Evolutionary conservation across 2,888 invertebrate species (phyloP).

Genomic region (Spilarctia lutea): DNA sequence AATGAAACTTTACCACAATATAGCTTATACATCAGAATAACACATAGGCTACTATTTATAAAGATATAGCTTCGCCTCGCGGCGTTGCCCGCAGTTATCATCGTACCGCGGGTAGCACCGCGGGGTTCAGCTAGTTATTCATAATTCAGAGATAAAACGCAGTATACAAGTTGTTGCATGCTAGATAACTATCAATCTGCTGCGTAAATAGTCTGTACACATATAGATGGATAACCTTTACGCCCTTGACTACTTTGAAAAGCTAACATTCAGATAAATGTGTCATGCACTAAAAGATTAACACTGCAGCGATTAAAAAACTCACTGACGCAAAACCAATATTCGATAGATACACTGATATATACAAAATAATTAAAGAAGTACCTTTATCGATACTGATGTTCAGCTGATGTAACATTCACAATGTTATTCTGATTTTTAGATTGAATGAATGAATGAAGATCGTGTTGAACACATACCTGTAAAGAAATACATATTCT

Average conservation of each 20-base stretch:
- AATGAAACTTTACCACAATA: too few relatives aligned
- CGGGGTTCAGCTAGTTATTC: too few relatives aligned
- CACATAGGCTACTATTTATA: too few relatives aligned
- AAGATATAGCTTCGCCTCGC: too few relatives aligned
- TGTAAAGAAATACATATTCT: constrained; percentile 35
- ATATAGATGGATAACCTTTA: not conserved
- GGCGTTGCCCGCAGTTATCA: too few relatives aligned
- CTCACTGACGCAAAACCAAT: not conserved
- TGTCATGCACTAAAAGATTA: not conserved
- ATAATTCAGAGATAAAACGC: not conserved
- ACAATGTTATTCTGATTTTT: constrained; percentile 11
- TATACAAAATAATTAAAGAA: constrained; percentile 3
- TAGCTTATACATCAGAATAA: too few relatives aligned
- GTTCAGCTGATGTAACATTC: constrained; percentile 5
- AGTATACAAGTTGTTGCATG: not conserved
- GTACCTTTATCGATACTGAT: constrained; percentile 5
- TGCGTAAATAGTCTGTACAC: not conserved
- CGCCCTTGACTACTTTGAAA: constrained; percentile 1
- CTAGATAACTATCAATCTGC: not conserved
- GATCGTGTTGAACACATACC: constrained; percentile 44
- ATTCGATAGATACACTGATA: not conserved
- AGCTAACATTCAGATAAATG: not conserved
- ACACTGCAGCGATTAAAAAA: constrained; percentile 11
- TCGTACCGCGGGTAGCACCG: too few relatives aligned
- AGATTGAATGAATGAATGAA: constrained; percentile 33